Evolutionary conservation across 2,888 invertebrate genomes (phyloP).

Genomic region (Pollenia labialis): DNA sequence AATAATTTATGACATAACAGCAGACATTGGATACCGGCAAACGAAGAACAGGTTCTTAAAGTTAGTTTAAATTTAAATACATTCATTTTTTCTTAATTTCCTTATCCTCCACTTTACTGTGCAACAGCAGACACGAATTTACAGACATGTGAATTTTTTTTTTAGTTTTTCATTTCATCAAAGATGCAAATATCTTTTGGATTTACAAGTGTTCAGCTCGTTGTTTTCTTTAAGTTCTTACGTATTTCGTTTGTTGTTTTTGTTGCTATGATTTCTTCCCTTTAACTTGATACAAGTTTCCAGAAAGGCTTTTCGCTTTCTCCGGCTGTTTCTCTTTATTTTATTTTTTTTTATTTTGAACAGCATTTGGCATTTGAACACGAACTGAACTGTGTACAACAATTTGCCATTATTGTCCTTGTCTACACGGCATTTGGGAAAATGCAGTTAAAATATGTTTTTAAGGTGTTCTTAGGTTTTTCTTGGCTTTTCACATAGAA

Average conservation of each 20-base stretch:
- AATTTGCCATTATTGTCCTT: conserved; percentile 74
- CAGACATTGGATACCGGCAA: conserved; percentile 51
- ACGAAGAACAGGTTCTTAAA: conserved; percentile 57
- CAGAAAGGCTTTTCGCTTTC: conserved; percentile 32
- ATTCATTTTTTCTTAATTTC: conserved; percentile 58
- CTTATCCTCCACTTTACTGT: conserved; percentile 17
- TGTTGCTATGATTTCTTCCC: conserved; percentile 39
- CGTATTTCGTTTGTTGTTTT: conserved; percentile 38
- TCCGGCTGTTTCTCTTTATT: conserved; percentile 9
- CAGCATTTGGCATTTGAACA: conserved; percentile 66
- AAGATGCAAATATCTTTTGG: conserved; percentile 69
- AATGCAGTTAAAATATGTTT: conserved; percentile 71
- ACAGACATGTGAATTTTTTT: conserved; percentile 27
- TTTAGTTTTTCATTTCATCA: conserved; percentile 62
- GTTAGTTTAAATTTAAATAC: conserved; percentile 68
- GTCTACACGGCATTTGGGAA: conserved; percentile 71
- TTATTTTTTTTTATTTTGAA: conserved; percentile 33
- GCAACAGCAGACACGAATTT: conserved; percentile 19
- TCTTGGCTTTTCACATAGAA: conserved; percentile 48
- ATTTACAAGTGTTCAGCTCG: conserved; percentile 61
- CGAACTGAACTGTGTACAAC: conserved; percentile 60
- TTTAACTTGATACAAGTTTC: conserved; percentile 30
- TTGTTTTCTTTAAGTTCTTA: conserved; percentile 19
- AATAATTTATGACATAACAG: conserved; percentile 68
- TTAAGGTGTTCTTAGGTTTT: conserved; percentile 63